Evolutionary conservation across 2,113 vertebrate genomes (phyloP).

Genomic region (Lutjanus erythropterus): DNA sequence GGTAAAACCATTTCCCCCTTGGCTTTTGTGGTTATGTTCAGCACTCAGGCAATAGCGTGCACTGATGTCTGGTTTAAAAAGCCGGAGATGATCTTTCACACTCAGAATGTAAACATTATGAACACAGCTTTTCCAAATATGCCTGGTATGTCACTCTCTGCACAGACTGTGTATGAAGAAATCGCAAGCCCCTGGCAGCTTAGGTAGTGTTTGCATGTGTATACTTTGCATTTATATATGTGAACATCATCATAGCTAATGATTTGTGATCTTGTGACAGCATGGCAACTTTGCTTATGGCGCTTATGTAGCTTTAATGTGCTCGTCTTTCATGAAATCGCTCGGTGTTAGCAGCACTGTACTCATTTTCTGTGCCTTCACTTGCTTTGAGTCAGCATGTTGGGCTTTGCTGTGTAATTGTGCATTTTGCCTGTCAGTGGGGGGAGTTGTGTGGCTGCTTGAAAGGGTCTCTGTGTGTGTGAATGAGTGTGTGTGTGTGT

Average conservation of each 20-base stretch:
- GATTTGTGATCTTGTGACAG: background rate
- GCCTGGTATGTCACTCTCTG: slow-evolving; percentile 12
- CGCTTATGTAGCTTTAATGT: background rate
- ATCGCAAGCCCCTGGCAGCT: background rate
- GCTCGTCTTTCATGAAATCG: too few species aligned
- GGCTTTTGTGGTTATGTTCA: slow-evolving; percentile 12
- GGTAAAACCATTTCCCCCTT: slow-evolving; percentile 5
- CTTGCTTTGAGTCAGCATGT: slow-evolving; percentile 70
- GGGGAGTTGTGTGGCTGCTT: slow-evolving; percentile 2
- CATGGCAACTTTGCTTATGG: background rate
- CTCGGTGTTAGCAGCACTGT: background rate
- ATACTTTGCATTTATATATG: background rate
- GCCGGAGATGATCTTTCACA: slow-evolving; percentile 30
- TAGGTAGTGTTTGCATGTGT: background rate
- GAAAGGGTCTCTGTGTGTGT: slow-evolving; percentile 17
- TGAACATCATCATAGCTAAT: background rate
- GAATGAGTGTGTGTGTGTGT: slow-evolving; percentile 21
- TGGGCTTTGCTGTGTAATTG: slow-evolving; percentile 67
- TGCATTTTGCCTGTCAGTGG: slow-evolving; percentile 50
- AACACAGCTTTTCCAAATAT: slow-evolving; percentile 31
- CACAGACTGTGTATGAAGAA: background rate
- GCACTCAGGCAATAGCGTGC: background rate
- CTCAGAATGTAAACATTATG: slow-evolving; percentile 46
- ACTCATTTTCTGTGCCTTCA: background rate
- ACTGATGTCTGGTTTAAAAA: slow-evolving; percentile 20